Evolutionary conservation across 1,140 invertebrate genomes (phyloP).

Genomic region (Drosophila baimaii): DNA sequence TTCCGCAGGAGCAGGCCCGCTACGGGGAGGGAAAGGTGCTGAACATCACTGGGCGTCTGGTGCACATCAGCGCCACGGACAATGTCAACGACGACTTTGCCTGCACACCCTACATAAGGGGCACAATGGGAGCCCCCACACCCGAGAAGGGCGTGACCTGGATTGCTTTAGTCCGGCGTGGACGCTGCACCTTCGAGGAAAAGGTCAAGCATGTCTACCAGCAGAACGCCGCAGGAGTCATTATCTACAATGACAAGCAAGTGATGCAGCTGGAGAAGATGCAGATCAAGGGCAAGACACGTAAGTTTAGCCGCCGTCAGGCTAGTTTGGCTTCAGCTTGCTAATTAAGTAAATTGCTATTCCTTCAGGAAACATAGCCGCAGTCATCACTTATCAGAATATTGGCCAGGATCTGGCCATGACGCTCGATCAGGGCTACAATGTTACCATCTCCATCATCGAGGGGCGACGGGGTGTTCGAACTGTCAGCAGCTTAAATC

Average conservation of each 20-base stretch:
- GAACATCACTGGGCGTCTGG: constrained; percentile 86
- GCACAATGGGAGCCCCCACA: constrained; percentile 84
- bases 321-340: background rate
- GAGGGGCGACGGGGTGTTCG: constrained; percentile 86
- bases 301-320: constrained; percentile 85
- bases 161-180: constrained; percentile 90
- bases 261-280: constrained; percentile 89
- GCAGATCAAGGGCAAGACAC: constrained; percentile 87
- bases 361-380: constrained; percentile 89
- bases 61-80: constrained; percentile 86
- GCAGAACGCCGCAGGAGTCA: constrained; percentile 89
- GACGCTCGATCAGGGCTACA: constrained; percentile 88
- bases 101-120: constrained; percentile 87
- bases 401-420: constrained; percentile 89
- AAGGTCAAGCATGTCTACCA: constrained; percentile 90
- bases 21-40: constrained; percentile 88
- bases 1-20: constrained; percentile 87
- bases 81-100: constrained; percentile 87
- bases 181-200: constrained; percentile 90
- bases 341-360: constrained; percentile 3
- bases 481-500: constrained; percentile 86
- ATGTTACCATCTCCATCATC: constrained; percentile 89
- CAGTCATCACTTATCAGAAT: constrained; percentile 90
- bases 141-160: constrained; percentile 87
- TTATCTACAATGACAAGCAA: constrained; percentile 90